Evolutionary conservation across 92 coral and sea anemone species (phyloP), one percentile per base, ranked within the genome.

Genomic region (Zoanthus gigantus): DNA sequence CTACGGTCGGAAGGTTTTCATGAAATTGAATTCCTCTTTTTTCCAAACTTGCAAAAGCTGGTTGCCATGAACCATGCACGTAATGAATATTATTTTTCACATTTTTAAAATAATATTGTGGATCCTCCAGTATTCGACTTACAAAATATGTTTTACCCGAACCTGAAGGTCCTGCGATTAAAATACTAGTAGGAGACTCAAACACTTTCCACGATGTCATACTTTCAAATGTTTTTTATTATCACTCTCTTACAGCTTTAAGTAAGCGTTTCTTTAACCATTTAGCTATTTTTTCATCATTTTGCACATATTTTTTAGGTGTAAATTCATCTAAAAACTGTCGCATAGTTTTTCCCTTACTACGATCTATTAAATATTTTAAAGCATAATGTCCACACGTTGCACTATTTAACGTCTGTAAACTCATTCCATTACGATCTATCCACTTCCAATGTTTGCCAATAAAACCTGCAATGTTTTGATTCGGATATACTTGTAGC

Each of bases 301-400:
- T 31, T 1, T 18, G 9, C 9, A 68, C 44, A 30, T 68, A 68
- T 3, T 68, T 13, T 7, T n/a, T 28, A 2, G 7, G 18, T 0
- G 37, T 29, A 23, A 68, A 68, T 1, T 68, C 42, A 0, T 10
- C 3, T 11, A 68, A 15, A 68, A 68, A 29, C 4, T 30, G 37
- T 8, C 3, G 5, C 31, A 68, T 5, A 4, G 45, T 31, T n/a
- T 42, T 37, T 1, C 73, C 44, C 6, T 11, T 8, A 11, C 42
- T 10, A 4, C 30, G 29, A 1, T 68, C 73, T 1, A 30, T 7
- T 1, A 68, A 42, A 31, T 7, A 68, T 8, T 30, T 7, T 11
- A 68, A 31, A 31, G 73, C 73, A 31, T 68, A 68, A 30, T 68
- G 73, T 7, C 73, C 44, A 30, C 73, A 68, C 4, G 73, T 68